Evolutionary conservation across 2,113 vertebrate species (phyloP), one percentile per base, ranked within the genome.

Genomic region (Catharus bicknelli): DNA sequence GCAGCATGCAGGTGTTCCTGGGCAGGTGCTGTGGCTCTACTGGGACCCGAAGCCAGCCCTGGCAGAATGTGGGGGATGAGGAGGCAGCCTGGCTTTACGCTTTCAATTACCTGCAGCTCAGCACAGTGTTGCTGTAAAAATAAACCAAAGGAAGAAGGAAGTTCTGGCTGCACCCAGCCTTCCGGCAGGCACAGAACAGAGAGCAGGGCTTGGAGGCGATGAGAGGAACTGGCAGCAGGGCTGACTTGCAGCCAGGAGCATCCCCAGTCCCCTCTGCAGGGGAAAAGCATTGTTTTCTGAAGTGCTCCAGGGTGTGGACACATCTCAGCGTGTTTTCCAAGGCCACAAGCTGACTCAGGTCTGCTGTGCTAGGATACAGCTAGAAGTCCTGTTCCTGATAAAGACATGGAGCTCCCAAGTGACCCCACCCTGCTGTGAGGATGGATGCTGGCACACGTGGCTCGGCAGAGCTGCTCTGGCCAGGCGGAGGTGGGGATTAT

Each of bases 351-450:
- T 75, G 70, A 34, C 45, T 72, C 1, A 0, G 43, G 16, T 63
- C 57, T 47, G 0, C 40, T 20, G 10, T 54, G 34, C 16, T 0
- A 0, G 16, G 20, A 12, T 54, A 26, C 8, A 26, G 2, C 48
- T 12, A 14, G 7, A 81, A 48, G 17, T 68, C 11, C 11, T 12
- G 36, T 7, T 73, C 47, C 42, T 1, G 6, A 2, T 29, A 45
- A 53, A 73, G 50, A 18, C 1, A 1, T 19, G 5, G 66, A 61
- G 78, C 82, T 84, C 50, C 38, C 45, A 7, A 19, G 43, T 43
- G 23, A 3, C n/a, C 8, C 47, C 51, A 9, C 11, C 43, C 58
- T 0, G 0, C 50, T 19, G 73, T 30, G 59, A 42, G 51, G 77
- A 7, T 4, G 50, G n/a, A 16, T 34, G 55, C 38, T 25, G 67